These are phyloP conservation scores for Cnemophilus loriae DNA, from an alignment of 2,113 vertebrate genomes.

Conservation along the genomic window DNA sequence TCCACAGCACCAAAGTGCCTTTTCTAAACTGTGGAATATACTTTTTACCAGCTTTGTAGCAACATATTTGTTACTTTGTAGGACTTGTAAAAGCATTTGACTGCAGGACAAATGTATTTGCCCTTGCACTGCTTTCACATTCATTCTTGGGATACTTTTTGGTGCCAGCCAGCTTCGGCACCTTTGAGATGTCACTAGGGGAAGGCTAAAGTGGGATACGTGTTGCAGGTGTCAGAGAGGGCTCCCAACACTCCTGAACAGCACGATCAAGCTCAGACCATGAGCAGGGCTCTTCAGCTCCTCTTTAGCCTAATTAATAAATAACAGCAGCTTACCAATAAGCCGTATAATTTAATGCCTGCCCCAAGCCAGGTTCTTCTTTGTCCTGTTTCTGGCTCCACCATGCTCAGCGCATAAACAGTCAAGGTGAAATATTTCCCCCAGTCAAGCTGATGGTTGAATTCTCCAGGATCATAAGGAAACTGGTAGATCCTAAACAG, in stretches of 20 bases:
- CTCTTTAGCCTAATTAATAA: not conserved
- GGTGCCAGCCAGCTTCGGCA: not conserved
- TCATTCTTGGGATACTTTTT: not conserved
- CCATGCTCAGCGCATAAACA: not conserved
- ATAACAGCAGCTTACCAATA: not conserved
- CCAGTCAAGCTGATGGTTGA: not conserved
- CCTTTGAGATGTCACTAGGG: not conserved
- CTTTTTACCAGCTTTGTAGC: not conserved
- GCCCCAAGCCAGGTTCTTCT: not conserved
- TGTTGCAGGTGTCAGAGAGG: not conserved
- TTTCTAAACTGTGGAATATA: not conserved
- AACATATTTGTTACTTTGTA: not conserved
- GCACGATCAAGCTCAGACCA: not conserved
- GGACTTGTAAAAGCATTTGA: not conserved
- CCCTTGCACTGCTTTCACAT: not conserved
- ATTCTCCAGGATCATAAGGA: not conserved
- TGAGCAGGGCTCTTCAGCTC: not conserved
- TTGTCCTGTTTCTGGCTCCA: not conserved
- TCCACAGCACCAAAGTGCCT: not conserved
- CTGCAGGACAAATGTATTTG: not conserved
- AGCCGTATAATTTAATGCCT: not conserved
- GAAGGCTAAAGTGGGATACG: not conserved
- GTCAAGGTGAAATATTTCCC: not conserved
- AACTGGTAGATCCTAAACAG: not conserved
- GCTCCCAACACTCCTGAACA: not conserved